Evolutionary conservation across 2,888 invertebrate genomes (phyloP), one percentile per base, ranked within the genome.

Genomic region (Lithophane ornitopus): DNA sequence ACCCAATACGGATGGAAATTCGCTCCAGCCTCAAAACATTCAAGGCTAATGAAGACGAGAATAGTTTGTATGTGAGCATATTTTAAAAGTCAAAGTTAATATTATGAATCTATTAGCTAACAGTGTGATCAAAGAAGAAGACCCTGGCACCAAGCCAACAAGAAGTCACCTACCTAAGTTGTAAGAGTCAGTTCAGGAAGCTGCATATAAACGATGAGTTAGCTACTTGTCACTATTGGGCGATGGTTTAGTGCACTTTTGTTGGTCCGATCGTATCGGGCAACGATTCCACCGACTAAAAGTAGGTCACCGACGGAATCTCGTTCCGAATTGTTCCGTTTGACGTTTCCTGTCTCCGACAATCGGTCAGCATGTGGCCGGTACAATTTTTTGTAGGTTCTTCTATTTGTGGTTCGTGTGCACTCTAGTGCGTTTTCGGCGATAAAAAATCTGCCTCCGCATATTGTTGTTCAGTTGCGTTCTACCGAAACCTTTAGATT

Each of bases 131-230:
- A 61, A 84, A 84, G 70, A 76, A 76, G 41, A 68, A 80, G 58
- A 80, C 52, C 1, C 34, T 84, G 82, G 81, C 84, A 49, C 1
- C 9, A 34, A 62, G 76, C 82, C 82, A 82, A 62, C 2, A 58
- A 39, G 52, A 69, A 84, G 67, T 68, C 79, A 70, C 19, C 54
- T 54, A 67, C 62, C 80, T 61, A 66, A 70, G 81, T 84, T 84
- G 75, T 76, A 71, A 66, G 70, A 66, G 52, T 84, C 70, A 61
- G 65, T 71, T 80, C 41, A 74, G 71, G 69, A 82, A 83, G 66
- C 58, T 75, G 80, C 81, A 84, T 80, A 69, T 69, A 84, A 80
- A 84, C 71, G 82, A 84, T 66, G 84, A 82, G 82, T 80, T 84
- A 62, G 80, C 84, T 75, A 72, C 76, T 75, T 80, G 71, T 66